Conservation (phyloP, 2,113 vertebrate genomes). For the Erythrocercus mccallii region DNA sequence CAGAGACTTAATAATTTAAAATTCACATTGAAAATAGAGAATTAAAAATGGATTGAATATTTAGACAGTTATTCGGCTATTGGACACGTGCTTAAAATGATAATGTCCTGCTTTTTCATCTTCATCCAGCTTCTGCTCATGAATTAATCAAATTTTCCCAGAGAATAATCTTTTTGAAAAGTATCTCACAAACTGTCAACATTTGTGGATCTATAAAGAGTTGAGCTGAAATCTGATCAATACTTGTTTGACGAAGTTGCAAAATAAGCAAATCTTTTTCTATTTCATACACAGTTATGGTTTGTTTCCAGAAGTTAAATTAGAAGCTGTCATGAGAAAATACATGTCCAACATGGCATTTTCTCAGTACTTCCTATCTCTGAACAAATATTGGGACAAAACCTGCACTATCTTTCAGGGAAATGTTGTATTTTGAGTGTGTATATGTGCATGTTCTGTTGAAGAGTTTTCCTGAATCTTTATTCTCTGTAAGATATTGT, state of each 20-base stretch:
- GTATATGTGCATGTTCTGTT: not conserved
- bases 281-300: not conserved
- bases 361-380: not conserved
- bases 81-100: not conserved
- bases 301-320: not conserved
- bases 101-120: not conserved
- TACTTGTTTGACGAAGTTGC: not conserved
- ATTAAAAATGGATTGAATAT: not conserved
- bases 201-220: not conserved
- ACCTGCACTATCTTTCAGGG: not conserved
- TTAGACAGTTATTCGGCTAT: not conserved
- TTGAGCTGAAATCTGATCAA: not conserved
- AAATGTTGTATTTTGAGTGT: not conserved
- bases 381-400: not conserved
- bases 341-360: accelerated
- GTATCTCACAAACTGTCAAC: not conserved
- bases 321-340: not conserved
- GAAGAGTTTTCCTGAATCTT: not conserved
- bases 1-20: not conserved
- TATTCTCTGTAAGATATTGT: not conserved
- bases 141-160: not conserved
- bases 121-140: not conserved
- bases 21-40: not conserved
- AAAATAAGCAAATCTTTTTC: not conserved
- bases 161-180: not conserved